Evolutionary conservation across 92 coral and sea anemone genomes (phyloP).

Genomic region (Zoanthus solanderi): DNA sequence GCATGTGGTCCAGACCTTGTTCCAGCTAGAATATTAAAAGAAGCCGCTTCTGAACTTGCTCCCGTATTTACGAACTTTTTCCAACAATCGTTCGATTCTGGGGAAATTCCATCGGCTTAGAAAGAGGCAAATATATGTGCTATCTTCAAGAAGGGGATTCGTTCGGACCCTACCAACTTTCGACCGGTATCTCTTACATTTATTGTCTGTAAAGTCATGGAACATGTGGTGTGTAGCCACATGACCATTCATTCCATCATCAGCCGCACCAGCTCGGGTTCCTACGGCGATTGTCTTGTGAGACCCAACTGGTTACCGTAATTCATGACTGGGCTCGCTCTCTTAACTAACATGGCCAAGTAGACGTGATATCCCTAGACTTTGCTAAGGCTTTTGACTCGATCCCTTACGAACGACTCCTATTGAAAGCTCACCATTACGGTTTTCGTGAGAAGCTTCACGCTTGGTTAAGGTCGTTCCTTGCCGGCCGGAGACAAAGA

Average conservation of each 20-base stretch:
- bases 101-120: neutral
- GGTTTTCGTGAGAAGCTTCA: no score
- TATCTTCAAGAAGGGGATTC: neutral
- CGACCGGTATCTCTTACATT: slow-evolving; percentile 49
- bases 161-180: neutral
- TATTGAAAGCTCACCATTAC: no score
- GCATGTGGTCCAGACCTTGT: neutral
- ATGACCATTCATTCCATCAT: slow-evolving; percentile 15
- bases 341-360: no score
- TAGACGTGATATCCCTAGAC: no score
- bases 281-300: neutral
- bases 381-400: no score
- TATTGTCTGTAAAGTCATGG: slow-evolving; percentile 26
- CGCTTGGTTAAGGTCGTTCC: no score
- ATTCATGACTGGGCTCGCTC: no score
- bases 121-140: neutral
- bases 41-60: neutral
- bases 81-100: neutral
- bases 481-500: no score
- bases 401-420: no score
- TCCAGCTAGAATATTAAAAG: neutral
- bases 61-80: neutral
- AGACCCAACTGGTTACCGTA: no score
- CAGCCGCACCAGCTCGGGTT: slow-evolving; percentile 27
- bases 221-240: neutral